Percentiles rank a stretch among this genome's conserved stretches.
These are phyloP conservation scores for Drosophila melanocephala DNA, from an alignment of 2,888 invertebrate species.

Conservation along the genomic window DNA sequence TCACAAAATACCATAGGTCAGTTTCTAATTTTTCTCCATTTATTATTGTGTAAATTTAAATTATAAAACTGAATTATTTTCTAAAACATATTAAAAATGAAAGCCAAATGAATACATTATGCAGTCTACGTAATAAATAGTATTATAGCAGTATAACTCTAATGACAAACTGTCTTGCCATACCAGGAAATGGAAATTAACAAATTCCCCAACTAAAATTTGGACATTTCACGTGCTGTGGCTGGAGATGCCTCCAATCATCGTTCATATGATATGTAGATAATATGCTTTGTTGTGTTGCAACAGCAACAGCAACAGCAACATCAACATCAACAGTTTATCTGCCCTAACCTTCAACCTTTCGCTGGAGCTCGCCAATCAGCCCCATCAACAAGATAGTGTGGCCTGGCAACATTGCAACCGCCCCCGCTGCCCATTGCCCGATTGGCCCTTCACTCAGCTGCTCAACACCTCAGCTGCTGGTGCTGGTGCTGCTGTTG, in stretches of 20 bases:
- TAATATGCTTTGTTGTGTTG: slow-evolving; percentile 61
- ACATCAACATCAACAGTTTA: slow-evolving; percentile 47
- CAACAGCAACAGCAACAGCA: slow-evolving; percentile 31
- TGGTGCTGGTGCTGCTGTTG: not conserved
- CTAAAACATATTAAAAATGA: not conserved
- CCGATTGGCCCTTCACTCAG: slow-evolving; percentile 72
- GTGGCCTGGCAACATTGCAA: slow-evolving; percentile 26
- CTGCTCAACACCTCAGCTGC: slow-evolving; percentile 70
- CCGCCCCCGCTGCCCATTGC: slow-evolving; percentile 35
- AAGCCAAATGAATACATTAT: not conserved
- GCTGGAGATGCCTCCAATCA: slow-evolving; percentile 33
- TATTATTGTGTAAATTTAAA: not conserved
- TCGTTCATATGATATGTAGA: slow-evolving; percentile 74
- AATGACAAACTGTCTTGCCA: not conserved
- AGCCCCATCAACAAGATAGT: slow-evolving; percentile 63
- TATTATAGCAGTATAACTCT: slow-evolving; percentile 1
- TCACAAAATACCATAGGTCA: not conserved
- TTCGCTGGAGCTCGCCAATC: slow-evolving; percentile 53
- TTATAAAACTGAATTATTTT: not conserved
- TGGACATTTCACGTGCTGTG: slow-evolving; percentile 52
- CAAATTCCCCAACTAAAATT: slow-evolving; percentile 27
- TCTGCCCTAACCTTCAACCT: slow-evolving; percentile 65
- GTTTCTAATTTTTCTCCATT: not conserved
- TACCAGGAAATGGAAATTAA: slow-evolving; percentile 36
- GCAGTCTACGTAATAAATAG: not conserved